phyloP scores from a whole-genome alignment of 2,888 invertebrate genomes.

The Eretmocerus hayati region DNA sequence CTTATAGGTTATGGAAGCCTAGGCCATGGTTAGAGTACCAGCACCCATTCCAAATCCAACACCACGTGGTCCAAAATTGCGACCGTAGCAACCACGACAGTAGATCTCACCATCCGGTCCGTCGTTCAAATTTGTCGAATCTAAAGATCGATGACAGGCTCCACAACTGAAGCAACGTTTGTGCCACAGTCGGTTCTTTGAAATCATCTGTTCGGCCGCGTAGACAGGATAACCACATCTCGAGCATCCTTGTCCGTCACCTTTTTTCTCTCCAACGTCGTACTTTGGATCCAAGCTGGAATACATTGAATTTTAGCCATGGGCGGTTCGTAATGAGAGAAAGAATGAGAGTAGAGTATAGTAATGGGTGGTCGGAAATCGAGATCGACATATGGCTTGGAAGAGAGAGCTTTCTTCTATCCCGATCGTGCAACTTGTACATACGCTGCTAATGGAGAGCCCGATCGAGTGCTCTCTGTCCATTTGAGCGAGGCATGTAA shows the following conservation, averaged over 20 bases:
- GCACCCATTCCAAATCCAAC: constrained; percentile 88
- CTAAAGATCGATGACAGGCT: constrained; percentile 78
- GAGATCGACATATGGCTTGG: too few species aligned
- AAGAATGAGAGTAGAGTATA: too few species aligned
- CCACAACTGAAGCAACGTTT: constrained; percentile 89
- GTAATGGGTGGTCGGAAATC: too few species aligned
- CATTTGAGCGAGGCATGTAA: too few species aligned
- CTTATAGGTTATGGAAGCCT: too few species aligned
- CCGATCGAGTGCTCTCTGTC: too few species aligned
- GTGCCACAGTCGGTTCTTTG: constrained; percentile 88
- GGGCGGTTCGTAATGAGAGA: too few species aligned
- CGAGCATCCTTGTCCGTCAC: constrained; percentile 72
- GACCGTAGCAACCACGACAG: constrained; percentile 83
- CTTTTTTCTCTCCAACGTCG: constrained; percentile 66
- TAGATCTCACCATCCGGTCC: constrained; percentile 91
- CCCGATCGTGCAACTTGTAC: too few species aligned
- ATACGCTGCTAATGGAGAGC: too few species aligned
- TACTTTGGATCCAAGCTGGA: constrained; percentile 66
- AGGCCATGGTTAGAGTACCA: constrained; percentile 83
- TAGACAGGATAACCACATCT: constrained; percentile 88
- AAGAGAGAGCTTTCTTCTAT: too few species aligned
- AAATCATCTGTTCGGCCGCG: constrained; percentile 94
- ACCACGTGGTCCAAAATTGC: constrained; percentile 81
- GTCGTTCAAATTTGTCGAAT: constrained; percentile 85
- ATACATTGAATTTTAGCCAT: too few species aligned